Percentiles rank a stretch among this genome's conserved stretches.
Evolutionary conservation across 2,888 invertebrate species (phyloP).

Genomic region (Aromia moschata): DNA sequence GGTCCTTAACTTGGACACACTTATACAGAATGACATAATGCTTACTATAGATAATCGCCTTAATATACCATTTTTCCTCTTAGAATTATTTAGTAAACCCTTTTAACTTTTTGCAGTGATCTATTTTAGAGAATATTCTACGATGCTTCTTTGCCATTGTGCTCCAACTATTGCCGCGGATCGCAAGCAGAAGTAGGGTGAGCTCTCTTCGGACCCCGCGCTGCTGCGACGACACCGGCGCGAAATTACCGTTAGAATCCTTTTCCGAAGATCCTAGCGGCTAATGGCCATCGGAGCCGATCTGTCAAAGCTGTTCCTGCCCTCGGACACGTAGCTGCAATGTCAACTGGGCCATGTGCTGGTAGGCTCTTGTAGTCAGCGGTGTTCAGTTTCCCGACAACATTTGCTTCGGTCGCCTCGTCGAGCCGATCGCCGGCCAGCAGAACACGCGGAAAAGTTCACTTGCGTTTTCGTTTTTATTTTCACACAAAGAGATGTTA

Average conservation of each 20-base stretch:
- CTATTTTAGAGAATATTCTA: too few relatives aligned
- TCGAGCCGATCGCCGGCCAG: conserved; percentile 7
- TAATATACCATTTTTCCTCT: too few relatives aligned
- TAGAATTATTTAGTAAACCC: too few relatives aligned
- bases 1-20: too few relatives aligned
- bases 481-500: background rate
- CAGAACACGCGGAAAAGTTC: conserved; percentile 25
- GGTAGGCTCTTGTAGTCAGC: conserved; percentile 23
- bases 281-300: too few relatives aligned
- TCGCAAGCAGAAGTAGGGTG: background rate
- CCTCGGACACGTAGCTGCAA: conserved; percentile 14
- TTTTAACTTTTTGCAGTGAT: too few relatives aligned
- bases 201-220: background rate
- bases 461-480: background rate
- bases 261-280: background rate
- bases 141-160: background rate
- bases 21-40: too few relatives aligned
- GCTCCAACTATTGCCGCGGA: background rate
- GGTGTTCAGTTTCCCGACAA: conserved; percentile 31
- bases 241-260: conserved; percentile 3
- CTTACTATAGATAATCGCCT: too few relatives aligned
- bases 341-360: conserved; percentile 30
- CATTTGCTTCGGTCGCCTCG: conserved; percentile 24
- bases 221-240: background rate
- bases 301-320: conserved; percentile 15